phyloP scores from a whole-genome alignment of 2,797 vertebrate species.

The Aldrovandia affinis region DNA sequence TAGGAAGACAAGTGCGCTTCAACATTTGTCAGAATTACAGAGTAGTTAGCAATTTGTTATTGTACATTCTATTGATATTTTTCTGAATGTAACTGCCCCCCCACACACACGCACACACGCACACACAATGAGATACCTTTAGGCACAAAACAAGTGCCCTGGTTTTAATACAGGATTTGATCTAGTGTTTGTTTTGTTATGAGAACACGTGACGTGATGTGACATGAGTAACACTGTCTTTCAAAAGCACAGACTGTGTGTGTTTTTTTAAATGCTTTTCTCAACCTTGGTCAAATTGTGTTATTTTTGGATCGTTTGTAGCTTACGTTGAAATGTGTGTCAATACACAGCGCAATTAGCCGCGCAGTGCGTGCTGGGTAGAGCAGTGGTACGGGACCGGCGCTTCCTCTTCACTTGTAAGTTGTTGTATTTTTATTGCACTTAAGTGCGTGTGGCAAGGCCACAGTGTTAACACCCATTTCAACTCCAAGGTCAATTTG shows the following conservation, averaged over 20 bases:
- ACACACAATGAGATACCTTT: not conserved
- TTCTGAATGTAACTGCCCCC: not conserved
- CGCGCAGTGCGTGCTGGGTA: not conserved
- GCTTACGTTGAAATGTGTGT: not conserved
- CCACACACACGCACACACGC: no score
- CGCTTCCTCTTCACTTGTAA: not conserved
- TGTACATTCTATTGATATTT: not conserved
- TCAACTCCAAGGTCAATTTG: conserved; percentile 18
- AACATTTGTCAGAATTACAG: not conserved
- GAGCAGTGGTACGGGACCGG: not conserved
- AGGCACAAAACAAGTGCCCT: not conserved
- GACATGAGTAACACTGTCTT: conserved; percentile 2
- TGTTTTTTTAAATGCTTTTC: not conserved
- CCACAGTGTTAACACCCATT: conserved; percentile 10
- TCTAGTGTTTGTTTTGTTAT: not conserved
- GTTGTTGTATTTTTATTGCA: conserved; percentile 28
- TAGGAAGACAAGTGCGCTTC: not conserved
- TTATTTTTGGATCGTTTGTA: conserved; percentile 12
- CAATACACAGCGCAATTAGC: not conserved
- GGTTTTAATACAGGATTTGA: not conserved
- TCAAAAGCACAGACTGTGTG: not conserved
- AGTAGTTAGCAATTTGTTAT: not conserved
- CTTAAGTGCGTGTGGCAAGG: conserved; percentile 20
- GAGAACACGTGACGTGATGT: not conserved
- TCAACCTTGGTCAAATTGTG: conserved; percentile 1